Percentiles rank a stretch among this genome's conserved stretches.
phyloP scores from a whole-genome alignment of 1,140 invertebrate species.

The Tachypleus tridentatus region DNA sequence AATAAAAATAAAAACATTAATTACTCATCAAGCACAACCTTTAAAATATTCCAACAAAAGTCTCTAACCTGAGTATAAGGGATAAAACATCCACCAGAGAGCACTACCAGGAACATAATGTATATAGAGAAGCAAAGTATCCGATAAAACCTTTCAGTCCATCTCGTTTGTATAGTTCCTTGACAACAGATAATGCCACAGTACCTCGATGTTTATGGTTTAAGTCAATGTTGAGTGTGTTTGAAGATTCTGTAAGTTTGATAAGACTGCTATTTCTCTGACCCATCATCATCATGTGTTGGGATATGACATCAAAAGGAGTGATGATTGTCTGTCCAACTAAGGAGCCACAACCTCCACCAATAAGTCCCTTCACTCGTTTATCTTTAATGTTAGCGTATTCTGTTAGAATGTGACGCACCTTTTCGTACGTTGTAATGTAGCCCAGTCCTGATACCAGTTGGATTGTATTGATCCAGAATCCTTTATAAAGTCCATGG shows the following conservation, averaged over 20 bases:
- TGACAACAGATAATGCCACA: slow-evolving; percentile 54
- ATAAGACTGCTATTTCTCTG: slow-evolving; percentile 4
- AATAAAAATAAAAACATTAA: not conserved
- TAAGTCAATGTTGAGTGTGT: no score
- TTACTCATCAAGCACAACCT: no score
- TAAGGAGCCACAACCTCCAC: slow-evolving; percentile 65
- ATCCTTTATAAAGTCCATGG: slow-evolving; percentile 81
- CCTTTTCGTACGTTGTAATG: slow-evolving; percentile 89
- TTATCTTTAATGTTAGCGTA: slow-evolving; percentile 45
- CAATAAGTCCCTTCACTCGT: slow-evolving; percentile 55
- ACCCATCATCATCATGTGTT: slow-evolving; percentile 91
- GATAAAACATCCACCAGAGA: slow-evolving; percentile 93
- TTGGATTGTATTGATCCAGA: slow-evolving; percentile 52
- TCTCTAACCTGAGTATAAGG: slow-evolving; percentile 79
- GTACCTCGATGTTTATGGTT: slow-evolving; percentile 31
- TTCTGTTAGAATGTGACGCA: slow-evolving; percentile 61
- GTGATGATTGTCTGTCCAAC: slow-evolving; percentile 93
- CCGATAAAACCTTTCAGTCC: slow-evolving; percentile 92
- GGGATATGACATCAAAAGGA: slow-evolving; percentile 90
- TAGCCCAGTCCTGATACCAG: slow-evolving; percentile 66
- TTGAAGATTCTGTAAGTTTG: no score
- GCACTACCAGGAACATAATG: slow-evolving; percentile 92
- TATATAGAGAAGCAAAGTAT: slow-evolving; percentile 76
- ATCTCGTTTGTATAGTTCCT: slow-evolving; percentile 59
- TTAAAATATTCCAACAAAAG: no score